These are phyloP conservation scores for Hystrix brachyura DNA, from an alignment of 2,113 vertebrate genomes.

Conservation along the genomic window DNA sequence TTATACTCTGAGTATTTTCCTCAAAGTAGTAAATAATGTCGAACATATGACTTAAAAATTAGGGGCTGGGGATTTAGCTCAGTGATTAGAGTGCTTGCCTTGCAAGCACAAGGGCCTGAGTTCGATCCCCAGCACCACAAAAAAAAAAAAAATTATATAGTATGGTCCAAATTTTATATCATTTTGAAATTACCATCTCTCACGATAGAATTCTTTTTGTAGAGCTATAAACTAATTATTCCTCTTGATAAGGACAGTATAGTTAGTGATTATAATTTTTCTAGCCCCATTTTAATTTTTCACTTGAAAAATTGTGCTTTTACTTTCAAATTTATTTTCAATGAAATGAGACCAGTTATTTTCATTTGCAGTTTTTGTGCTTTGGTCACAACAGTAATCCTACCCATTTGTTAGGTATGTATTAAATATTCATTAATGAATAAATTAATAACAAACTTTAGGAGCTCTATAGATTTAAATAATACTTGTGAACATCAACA, in stretches of 20 bases:
- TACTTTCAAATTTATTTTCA: constrained; percentile 45
- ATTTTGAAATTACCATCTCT: constrained; percentile 32
- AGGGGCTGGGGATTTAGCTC: too few relatives aligned
- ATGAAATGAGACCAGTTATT: constrained; percentile 24
- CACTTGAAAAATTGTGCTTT: constrained; percentile 7
- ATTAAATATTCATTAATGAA: constrained; percentile 35
- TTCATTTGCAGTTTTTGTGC: constrained; percentile 25
- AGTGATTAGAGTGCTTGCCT: too few relatives aligned
- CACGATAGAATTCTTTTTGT: constrained; percentile 28
- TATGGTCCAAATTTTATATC: background rate
- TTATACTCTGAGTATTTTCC: constrained; percentile 13
- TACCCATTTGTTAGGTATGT: background rate
- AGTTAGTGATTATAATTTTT: constrained; percentile 9
- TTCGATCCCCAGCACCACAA: too few relatives aligned
- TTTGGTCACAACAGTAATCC: constrained; percentile 23
- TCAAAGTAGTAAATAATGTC: background rate
- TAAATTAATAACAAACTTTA: constrained; percentile 47
- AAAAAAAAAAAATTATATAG: background rate
- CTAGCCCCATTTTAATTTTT: constrained; percentile 25
- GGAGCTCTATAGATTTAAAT: constrained; percentile 16
- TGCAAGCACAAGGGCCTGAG: too few relatives aligned
- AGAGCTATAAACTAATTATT: constrained; percentile 3
- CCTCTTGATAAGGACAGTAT: constrained; percentile 1
- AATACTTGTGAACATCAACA: background rate
- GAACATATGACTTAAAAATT: background rate